phyloP scores from a whole-genome alignment of 2,113 vertebrate species.

The Hepsetus odoe region DNA sequence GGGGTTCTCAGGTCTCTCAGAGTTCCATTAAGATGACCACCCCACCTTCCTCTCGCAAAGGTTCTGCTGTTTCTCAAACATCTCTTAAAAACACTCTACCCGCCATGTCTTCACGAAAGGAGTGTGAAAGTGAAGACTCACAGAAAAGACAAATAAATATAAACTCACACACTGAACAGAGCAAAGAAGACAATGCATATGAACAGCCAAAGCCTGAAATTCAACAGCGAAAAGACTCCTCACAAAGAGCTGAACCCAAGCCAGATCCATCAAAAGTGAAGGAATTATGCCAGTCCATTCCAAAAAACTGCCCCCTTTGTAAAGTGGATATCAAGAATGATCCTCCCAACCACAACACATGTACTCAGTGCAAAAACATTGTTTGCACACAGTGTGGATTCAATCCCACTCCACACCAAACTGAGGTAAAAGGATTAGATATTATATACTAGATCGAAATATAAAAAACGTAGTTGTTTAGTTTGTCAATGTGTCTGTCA shows the following conservation, averaged over 20 bases:
- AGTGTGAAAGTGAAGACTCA: conserved; percentile 14
- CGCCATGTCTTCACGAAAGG: conserved; percentile 51
- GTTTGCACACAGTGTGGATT: conserved; percentile 97
- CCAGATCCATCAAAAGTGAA: conserved; percentile 19
- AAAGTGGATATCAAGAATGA: conserved; percentile 87
- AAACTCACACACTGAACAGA: conserved; percentile 32
- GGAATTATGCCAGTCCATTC: neutral
- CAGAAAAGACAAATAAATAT: conserved; percentile 13
- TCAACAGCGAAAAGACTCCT: neutral
- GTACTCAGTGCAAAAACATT: conserved; percentile 88
- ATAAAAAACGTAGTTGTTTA: too few relatives aligned
- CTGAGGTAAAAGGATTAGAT: conserved; percentile 63
- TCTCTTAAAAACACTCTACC: conserved; percentile 47
- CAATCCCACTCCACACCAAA: conserved; percentile 89
- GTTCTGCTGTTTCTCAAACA: conserved; percentile 36
- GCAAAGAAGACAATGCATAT: conserved; percentile 56
- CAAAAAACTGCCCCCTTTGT: conserved; percentile 70
- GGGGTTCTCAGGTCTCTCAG: conserved; percentile 50
- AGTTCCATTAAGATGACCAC: conserved; percentile 22
- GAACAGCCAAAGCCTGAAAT: neutral
- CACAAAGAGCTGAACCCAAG: conserved; percentile 53
- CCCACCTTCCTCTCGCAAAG: conserved; percentile 68
- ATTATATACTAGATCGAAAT: neutral
- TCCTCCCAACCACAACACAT: conserved; percentile 86
- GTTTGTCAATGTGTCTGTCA: too few relatives aligned